Evolutionary conservation across 2,113 vertebrate species (phyloP), one percentile per base, ranked within the genome.

Genomic region (Phasianus colchicus): DNA sequence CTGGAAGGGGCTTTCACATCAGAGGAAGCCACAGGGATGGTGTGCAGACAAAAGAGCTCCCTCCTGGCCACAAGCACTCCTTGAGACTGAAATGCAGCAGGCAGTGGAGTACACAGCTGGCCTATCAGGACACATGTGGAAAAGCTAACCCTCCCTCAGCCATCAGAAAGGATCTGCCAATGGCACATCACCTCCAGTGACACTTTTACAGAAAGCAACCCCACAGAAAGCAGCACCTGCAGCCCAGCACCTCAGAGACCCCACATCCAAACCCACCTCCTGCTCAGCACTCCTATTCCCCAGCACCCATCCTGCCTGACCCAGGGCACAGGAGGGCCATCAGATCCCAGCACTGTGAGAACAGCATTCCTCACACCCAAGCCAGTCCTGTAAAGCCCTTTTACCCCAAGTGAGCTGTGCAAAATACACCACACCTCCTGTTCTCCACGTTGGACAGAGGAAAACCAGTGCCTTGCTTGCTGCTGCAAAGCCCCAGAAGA

Each of bases 291-390:
- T 52, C 18, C 34, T 14, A 25, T 1, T 11, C 30, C 52, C 19
- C 7, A 15, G 5, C 0, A 9, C 32, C 52, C 12, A 1, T 13
- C 58, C 88, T 71, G 34, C 48, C 66, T 0, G 0, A 17, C 3
- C 34, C 43, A 3, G 69, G 63, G 79, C 42, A 73, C 55, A 6
- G 10, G 42, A 5, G 30, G 22, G 27, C 69, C 42, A 21, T 5
- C 58, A 64, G 69, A 43, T 9, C 21, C 21, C 7, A 38, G 1
- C 0, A 1, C 61, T 40, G 34, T 40, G 87, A 60, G 45, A n/a
- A 2, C 29, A 17, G 21, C 42, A 2, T 15, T 19, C 9, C 80
- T 52, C 29, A 13, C 48, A 32, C 8, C 32, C 69, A 11, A 7
- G 36, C 42, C 64, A 71, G 15, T 1, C 52, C 81, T 66, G 60